A percentile compares a stretch with the other conserved stretches of the same genome.
These are phyloP conservation scores for Pseudomyrmex pallidus DNA, from an alignment of 1,140 invertebrate genomes.

Conservation along the genomic window DNA sequence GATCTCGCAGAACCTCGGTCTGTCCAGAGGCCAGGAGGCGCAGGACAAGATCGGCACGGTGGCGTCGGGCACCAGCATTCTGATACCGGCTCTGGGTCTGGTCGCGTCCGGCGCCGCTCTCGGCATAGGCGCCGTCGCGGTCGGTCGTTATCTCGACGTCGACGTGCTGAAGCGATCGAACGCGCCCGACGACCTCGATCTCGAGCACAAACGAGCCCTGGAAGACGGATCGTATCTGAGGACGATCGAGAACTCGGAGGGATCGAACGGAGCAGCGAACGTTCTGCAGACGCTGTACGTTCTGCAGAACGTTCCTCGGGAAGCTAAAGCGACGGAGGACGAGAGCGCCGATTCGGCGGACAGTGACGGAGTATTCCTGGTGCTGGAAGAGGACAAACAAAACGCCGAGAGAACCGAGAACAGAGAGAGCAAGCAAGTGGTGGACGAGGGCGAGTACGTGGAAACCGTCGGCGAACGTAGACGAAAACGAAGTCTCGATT, in stretches of 20 bases:
- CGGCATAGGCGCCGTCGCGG: slow-evolving; percentile 91
- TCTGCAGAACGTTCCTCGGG: slow-evolving; percentile 19
- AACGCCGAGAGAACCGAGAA: slow-evolving; percentile 39
- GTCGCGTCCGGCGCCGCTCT: slow-evolving; percentile 92
- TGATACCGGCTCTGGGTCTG: slow-evolving; percentile 90
- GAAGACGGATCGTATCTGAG: not conserved
- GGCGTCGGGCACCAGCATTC: slow-evolving; percentile 84
- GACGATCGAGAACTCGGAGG: not conserved
- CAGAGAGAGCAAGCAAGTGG: slow-evolving; percentile 26
- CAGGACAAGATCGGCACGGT: slow-evolving; percentile 90
- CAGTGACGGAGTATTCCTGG: slow-evolving; percentile 19
- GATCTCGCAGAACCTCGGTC: slow-evolving; percentile 90
- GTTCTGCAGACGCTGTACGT: slow-evolving; percentile 24
- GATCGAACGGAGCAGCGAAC: not conserved
- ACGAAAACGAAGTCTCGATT: slow-evolving; percentile 68
- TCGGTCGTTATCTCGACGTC: slow-evolving; percentile 90
- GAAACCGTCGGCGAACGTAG: slow-evolving; percentile 26
- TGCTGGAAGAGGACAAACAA: slow-evolving; percentile 48
- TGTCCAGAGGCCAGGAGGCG: slow-evolving; percentile 86
- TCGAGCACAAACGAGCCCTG: slow-evolving; percentile 87
- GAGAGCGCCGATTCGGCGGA: not conserved
- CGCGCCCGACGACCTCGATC: slow-evolving; percentile 81
- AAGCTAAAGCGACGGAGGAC: not conserved
- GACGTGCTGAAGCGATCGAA: slow-evolving; percentile 86
- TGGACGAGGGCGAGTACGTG: not conserved